phyloP scores from a whole-genome alignment of 1,140 invertebrate genomes.

The Pantala flavescens region DNA sequence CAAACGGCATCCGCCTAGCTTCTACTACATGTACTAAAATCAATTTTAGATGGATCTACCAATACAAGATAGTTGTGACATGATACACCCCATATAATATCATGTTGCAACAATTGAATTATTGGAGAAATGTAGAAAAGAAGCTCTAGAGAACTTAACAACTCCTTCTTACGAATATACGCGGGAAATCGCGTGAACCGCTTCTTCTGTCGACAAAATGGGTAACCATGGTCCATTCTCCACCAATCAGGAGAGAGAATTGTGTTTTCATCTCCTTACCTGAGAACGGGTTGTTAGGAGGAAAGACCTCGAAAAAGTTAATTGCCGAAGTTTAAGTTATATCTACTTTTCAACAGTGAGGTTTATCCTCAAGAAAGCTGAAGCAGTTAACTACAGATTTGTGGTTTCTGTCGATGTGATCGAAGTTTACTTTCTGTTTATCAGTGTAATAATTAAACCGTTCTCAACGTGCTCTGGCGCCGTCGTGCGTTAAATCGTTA shows the following conservation, averaged over 20 bases:
- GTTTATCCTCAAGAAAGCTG: neutral
- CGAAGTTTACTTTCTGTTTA: neutral
- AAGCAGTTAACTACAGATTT: neutral
- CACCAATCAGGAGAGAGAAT: neutral
- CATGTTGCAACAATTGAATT: too few relatives aligned
- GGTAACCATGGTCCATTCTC: neutral
- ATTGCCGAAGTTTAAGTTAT: neutral
- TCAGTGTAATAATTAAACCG: neutral
- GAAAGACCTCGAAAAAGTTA: neutral
- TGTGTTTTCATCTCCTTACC: constrained; percentile 6
- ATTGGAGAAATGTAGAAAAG: too few relatives aligned
- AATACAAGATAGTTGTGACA: too few relatives aligned
- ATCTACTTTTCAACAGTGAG: neutral
- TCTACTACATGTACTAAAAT: too few relatives aligned
- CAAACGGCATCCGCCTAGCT: too few relatives aligned
- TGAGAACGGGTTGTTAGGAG: neutral
- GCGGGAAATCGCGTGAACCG: neutral
- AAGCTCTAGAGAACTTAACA: too few relatives aligned
- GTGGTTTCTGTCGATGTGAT: neutral
- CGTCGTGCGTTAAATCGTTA: constrained; percentile 1
- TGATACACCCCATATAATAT: too few relatives aligned
- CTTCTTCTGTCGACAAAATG: neutral
- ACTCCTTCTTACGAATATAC: neutral
- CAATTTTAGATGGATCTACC: too few relatives aligned
- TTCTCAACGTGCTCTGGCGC: neutral